phyloP scores from a whole-genome alignment of 2,797 vertebrate species.

The Gadopsis marmoratus region DNA sequence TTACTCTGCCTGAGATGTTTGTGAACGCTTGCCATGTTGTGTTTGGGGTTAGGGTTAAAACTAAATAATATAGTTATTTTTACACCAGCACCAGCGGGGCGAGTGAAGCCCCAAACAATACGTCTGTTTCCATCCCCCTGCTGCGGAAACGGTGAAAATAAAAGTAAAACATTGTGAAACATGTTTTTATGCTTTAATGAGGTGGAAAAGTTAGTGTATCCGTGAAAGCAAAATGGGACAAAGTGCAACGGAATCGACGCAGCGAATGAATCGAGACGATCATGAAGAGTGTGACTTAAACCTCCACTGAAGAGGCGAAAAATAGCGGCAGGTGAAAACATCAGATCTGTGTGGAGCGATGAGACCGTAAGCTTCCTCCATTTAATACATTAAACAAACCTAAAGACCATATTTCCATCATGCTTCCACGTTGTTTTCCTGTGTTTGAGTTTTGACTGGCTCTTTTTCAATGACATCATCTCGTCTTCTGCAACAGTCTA shows the following conservation, averaged over 20 bases:
- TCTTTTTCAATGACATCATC: background rate
- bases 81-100: no score
- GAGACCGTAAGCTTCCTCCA: slow-evolving; percentile 14
- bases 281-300: background rate
- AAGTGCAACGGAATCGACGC: slow-evolving; percentile 1
- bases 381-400: slow-evolving; percentile 30
- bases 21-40: background rate
- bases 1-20: background rate
- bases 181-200: background rate
- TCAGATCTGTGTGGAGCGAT: slow-evolving; percentile 8
- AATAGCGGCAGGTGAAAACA: slow-evolving; percentile 24
- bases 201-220: background rate
- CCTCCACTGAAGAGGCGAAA: background rate
- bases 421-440: background rate
- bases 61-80: no score
- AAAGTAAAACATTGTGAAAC: no score
- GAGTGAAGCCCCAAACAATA: no score
- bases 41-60: background rate
- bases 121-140: background rate
- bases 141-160: no score
- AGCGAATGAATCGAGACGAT: background rate
- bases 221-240: slow-evolving; percentile 2
- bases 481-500: background rate
- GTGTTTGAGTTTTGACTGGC: background rate
- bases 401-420: background rate